Conservation (phyloP, 2,888 invertebrate species). For the Dyspetes luteomarginatus region DNA sequence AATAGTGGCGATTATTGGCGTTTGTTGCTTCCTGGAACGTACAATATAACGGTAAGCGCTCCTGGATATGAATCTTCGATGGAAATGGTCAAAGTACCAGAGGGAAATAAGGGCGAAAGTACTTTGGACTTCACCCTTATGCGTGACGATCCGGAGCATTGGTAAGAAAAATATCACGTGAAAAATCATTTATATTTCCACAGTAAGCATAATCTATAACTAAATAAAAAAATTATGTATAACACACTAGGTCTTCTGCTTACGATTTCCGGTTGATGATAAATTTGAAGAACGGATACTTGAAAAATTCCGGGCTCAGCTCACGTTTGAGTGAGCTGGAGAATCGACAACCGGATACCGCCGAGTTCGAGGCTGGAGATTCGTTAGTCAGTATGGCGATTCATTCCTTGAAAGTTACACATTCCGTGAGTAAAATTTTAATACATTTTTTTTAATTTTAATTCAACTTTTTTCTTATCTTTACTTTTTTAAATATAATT, state of each 20-base stretch:
- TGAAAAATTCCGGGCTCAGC: slow-evolving; percentile 86
- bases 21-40: slow-evolving; percentile 92
- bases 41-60: slow-evolving; percentile 90
- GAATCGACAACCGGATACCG: slow-evolving; percentile 86
- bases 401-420: slow-evolving; percentile 89
- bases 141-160: slow-evolving; percentile 92
- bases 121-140: slow-evolving; percentile 90
- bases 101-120: slow-evolving; percentile 72
- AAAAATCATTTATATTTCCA: neutral
- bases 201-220: neutral
- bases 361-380: slow-evolving; percentile 89
- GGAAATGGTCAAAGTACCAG: slow-evolving; percentile 86
- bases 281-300: slow-evolving; percentile 77
- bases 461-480: slow-evolving; percentile 3
- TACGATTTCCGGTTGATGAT: slow-evolving; percentile 89
- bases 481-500: neutral
- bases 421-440: slow-evolving; percentile 85
- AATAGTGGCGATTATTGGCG: slow-evolving; percentile 96
- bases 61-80: slow-evolving; percentile 88
- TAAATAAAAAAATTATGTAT: slow-evolving; percentile 64
- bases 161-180: slow-evolving; percentile 83
- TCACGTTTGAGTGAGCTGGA: slow-evolving; percentile 88
- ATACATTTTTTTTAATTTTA: neutral
- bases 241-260: slow-evolving; percentile 86
- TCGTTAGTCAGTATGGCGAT: slow-evolving; percentile 87